Conservation (phyloP, 2,113 vertebrate species). For the Zosterops lateralis region DNA sequence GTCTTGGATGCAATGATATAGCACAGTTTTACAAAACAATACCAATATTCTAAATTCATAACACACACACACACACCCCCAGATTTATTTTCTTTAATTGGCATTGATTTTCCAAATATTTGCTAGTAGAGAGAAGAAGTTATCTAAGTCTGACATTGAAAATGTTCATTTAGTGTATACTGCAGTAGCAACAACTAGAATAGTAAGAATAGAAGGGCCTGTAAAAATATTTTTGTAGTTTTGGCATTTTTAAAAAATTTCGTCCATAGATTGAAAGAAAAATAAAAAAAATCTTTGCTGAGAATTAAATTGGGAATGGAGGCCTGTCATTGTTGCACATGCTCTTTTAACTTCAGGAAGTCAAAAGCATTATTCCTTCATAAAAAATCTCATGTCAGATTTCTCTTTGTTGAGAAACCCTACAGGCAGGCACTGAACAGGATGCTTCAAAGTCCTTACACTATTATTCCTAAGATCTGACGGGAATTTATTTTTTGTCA, state of each 20-base stretch:
- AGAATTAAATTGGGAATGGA: not conserved
- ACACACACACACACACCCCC: too few relatives aligned
- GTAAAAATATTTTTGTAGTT: not conserved
- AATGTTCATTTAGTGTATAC: not conserved
- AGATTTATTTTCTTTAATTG: not conserved
- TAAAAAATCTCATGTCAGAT: not conserved
- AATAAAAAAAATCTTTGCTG: not conserved
- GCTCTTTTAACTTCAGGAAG: not conserved
- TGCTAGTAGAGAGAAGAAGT: not conserved
- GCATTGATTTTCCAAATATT: not conserved
- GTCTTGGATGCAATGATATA: not conserved
- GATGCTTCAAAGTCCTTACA: too few relatives aligned
- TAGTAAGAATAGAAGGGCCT: not conserved
- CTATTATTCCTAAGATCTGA: not conserved
- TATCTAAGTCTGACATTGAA: not conserved
- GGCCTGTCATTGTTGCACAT: too few relatives aligned
- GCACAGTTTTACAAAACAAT: not conserved
- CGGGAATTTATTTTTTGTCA: not conserved
- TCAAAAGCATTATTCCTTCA: fast-evolving
- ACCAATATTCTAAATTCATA: not conserved
- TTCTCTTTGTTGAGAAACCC: not conserved
- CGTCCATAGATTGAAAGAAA: not conserved
- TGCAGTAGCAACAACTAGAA: not conserved
- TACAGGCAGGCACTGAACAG: not conserved
- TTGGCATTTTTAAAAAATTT: not conserved